Conservation (phyloP, 1,140 invertebrate species). For the Bombyx mori region ASM3026992v2 NC_085122.1:10554501-10555000, state of each 20-base stretch:
- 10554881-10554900: constrained; percentile 64
- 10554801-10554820: constrained; percentile 67
- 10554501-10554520: constrained; percentile 30
- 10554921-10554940: neutral
- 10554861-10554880: constrained; percentile 75
- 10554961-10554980: constrained; percentile 3
- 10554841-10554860: constrained; percentile 68
- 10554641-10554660: neutral
- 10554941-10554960: no score
- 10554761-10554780: constrained; percentile 31
- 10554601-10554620: constrained; percentile 33
- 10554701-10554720: constrained; percentile 34
- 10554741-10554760: constrained; percentile 44
- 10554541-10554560: constrained; percentile 22
- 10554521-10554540: constrained; percentile 29
- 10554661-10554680: no score
- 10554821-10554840: constrained; percentile 70
- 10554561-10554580: constrained; percentile 39
- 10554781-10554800: constrained; percentile 36
- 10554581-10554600: constrained; percentile 35
- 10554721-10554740: constrained; percentile 34
- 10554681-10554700: constrained; percentile 10
- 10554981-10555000: constrained; percentile 70
- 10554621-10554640: constrained; percentile 32
- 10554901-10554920: neutral